Evolutionary conservation across 2,888 invertebrate species (phyloP).

Genomic region (Zaprionus bogoriensis): DNA sequence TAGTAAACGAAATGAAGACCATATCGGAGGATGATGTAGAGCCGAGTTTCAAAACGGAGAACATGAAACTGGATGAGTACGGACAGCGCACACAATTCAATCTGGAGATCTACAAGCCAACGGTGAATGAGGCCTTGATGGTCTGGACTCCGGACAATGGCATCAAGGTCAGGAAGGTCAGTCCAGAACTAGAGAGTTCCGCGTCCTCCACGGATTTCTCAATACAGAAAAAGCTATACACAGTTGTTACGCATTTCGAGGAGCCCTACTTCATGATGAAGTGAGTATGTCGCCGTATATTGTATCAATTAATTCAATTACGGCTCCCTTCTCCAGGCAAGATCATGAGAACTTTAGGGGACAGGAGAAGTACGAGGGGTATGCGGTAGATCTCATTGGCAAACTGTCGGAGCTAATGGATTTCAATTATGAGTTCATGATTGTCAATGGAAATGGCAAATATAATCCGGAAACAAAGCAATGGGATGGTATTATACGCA

Average conservation of each 20-base stretch:
- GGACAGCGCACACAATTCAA: conserved; percentile 86
- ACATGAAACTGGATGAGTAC: conserved; percentile 80
- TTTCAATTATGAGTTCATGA: conserved; percentile 88
- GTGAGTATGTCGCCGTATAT: conserved; percentile 47
- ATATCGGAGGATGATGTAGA: conserved; percentile 86
- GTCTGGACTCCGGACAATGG: conserved; percentile 80
- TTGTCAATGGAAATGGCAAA: conserved; percentile 89
- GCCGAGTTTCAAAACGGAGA: conserved; percentile 86
- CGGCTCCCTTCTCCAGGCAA: conserved; percentile 77
- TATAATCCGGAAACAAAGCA: conserved; percentile 88
- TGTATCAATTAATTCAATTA: too few species aligned
- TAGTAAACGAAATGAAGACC: conserved; percentile 87
- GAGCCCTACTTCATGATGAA: conserved; percentile 88
- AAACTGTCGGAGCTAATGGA: conserved; percentile 88
- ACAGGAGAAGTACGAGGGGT: conserved; percentile 92
- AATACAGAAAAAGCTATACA: conserved; percentile 85
- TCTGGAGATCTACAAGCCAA: conserved; percentile 84
- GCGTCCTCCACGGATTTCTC: conserved; percentile 84
- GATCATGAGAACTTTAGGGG: conserved; percentile 84
- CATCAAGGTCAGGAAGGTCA: conserved; percentile 55
- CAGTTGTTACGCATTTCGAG: conserved; percentile 89
- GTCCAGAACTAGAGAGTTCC: conserved; percentile 43
- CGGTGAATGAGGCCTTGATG: conserved; percentile 82
- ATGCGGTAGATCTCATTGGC: conserved; percentile 94
- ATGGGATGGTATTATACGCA: conserved; percentile 91